A percentile compares a stretch with the other conserved stretches of the same genome.
These are phyloP conservation scores for Microplitis deprimator DNA, from an alignment of 2,888 invertebrate species.

Conservation along the genomic window DNA sequence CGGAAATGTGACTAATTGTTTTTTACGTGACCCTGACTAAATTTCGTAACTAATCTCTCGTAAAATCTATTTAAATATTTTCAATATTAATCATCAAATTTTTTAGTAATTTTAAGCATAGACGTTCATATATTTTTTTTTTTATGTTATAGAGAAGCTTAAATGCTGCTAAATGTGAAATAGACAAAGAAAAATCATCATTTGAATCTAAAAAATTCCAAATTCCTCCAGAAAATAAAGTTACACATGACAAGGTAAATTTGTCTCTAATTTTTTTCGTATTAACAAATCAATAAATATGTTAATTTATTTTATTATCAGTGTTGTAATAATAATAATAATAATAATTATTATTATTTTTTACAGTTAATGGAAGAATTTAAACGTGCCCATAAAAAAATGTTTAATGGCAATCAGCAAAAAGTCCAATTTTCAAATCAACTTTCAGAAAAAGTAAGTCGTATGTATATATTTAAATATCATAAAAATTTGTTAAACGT, in stretches of 20 bases:
- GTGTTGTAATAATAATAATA: background rate
- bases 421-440: slow-evolving; percentile 60
- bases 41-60: background rate
- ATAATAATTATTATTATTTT: slow-evolving; percentile 25
- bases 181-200: slow-evolving; percentile 52
- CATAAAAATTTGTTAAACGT: slow-evolving; percentile 30
- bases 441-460: slow-evolving; percentile 59
- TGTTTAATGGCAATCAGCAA: slow-evolving; percentile 76
- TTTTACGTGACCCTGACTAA: background rate
- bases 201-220: slow-evolving; percentile 59
- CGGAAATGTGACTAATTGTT: background rate
- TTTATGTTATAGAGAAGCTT: slow-evolving; percentile 57
- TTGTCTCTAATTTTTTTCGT: background rate
- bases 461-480: background rate
- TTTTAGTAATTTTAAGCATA: no score
- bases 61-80: background rate
- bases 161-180: slow-evolving; percentile 59
- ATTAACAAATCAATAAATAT: background rate
- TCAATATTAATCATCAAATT: background rate
- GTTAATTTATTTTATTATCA: slow-evolving; percentile 18
- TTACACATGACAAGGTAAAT: slow-evolving; percentile 67
- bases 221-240: slow-evolving; percentile 67
- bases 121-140: background rate
- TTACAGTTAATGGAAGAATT: slow-evolving; percentile 86
- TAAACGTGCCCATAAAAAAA: slow-evolving; percentile 88